phyloP scores from a whole-genome alignment of 2,113 vertebrate genomes.

The Lanius ludovicianus region DNA sequence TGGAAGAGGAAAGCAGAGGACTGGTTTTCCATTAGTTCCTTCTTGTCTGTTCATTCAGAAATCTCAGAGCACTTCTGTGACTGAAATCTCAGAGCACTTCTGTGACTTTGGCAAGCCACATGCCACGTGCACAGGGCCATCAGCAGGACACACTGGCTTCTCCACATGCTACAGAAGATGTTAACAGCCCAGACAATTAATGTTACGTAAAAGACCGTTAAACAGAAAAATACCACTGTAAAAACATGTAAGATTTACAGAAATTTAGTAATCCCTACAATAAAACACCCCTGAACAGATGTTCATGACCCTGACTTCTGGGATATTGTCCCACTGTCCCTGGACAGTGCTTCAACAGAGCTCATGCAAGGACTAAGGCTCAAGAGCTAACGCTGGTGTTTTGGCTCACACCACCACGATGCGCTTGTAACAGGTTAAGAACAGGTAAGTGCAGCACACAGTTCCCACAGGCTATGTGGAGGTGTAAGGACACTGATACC shows the following conservation, averaged over 20 bases:
- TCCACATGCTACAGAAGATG: background rate
- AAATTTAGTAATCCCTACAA: background rate
- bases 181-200: background rate
- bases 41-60: background rate
- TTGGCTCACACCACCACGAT: background rate
- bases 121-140: rapidly evolving
- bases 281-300: background rate
- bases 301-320: background rate
- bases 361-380: background rate
- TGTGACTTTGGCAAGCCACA: background rate
- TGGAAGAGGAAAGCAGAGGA: background rate
- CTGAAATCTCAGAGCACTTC: no score
- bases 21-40: background rate
- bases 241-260: background rate
- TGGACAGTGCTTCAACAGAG: background rate
- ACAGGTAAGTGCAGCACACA: background rate
- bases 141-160: background rate
- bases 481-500: background rate
- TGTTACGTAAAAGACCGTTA: background rate
- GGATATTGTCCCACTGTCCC: background rate
- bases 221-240: background rate
- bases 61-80: background rate
- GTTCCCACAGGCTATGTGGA: background rate
- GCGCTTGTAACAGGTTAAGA: background rate
- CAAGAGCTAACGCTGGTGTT: background rate